Evolutionary conservation across 2,113 vertebrate genomes (phyloP).

Genomic region (Hemiprocne comata): DNA sequence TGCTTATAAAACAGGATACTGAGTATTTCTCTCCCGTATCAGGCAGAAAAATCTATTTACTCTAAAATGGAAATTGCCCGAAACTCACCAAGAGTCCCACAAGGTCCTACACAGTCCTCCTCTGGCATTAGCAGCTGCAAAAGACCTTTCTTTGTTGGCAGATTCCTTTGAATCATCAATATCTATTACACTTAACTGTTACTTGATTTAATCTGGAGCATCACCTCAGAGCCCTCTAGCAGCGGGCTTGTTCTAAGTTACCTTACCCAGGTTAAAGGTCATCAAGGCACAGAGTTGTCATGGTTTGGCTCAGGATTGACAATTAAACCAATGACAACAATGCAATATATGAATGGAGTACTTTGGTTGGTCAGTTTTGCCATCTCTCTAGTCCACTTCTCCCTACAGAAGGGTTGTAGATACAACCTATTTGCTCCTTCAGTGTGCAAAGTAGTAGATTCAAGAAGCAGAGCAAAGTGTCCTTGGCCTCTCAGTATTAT

Average conservation of each 20-base stretch:
- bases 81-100: background rate
- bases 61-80: background rate
- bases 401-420: no score
- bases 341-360: no score
- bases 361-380: no score
- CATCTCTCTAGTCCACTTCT: no score
- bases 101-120: background rate
- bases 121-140: background rate
- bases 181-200: rapidly evolving
- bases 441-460: no score
- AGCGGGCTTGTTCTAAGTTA: background rate
- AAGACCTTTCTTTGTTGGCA: background rate
- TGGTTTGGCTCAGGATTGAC: no score
- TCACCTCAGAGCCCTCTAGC: background rate
- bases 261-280: background rate
- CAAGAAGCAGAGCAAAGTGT: no score
- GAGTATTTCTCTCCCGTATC: background rate
- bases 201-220: background rate
- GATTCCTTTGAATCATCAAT: background rate
- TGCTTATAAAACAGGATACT: background rate
- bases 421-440: no score
- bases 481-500: no score
- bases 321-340: no score
- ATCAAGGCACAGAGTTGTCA: background rate
- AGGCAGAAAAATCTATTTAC: background rate